These are phyloP conservation scores for Nematopogon swammerdamellus DNA, from an alignment of 2,888 invertebrate species.

Conservation along the genomic window DNA sequence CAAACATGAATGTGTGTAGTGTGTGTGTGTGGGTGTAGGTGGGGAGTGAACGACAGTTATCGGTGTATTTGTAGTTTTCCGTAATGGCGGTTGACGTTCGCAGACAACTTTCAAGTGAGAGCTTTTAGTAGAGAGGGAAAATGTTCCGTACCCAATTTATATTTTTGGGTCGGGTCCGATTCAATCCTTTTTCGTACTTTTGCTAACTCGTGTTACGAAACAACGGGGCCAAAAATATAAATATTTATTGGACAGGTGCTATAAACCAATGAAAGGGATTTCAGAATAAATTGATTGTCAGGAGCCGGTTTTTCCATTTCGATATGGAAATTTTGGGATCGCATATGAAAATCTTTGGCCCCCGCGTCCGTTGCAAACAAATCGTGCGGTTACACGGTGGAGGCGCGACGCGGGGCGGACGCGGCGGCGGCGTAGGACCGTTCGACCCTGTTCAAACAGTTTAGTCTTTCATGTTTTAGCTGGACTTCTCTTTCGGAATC, in stretches of 20 bases:
- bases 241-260: constrained; percentile 3
- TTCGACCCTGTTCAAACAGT: no score
- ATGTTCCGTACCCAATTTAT: not conserved
- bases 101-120: no score
- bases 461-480: no score
- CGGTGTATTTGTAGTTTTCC: no score
- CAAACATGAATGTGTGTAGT: no score
- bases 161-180: not conserved
- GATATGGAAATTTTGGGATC: constrained; percentile 1
- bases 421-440: no score
- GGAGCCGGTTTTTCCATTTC: constrained; percentile 2
- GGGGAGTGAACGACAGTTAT: no score
- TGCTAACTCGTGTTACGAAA: not conserved
- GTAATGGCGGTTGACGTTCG: no score
- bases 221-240: constrained; percentile 1
- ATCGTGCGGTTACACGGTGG: not conserved
- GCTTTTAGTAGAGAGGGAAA: no score
- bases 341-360: not conserved
- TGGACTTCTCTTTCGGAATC: no score
- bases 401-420: no score
- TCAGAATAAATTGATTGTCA: constrained; percentile 2
- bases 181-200: not conserved
- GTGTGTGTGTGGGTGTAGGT: no score
- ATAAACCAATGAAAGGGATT: constrained; percentile 2
- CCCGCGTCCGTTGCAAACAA: not conserved